These are phyloP conservation scores for Tragelaphus eurycerus DNA, from an alignment of 2,797 vertebrate species.

Conservation along the genomic window DNA sequence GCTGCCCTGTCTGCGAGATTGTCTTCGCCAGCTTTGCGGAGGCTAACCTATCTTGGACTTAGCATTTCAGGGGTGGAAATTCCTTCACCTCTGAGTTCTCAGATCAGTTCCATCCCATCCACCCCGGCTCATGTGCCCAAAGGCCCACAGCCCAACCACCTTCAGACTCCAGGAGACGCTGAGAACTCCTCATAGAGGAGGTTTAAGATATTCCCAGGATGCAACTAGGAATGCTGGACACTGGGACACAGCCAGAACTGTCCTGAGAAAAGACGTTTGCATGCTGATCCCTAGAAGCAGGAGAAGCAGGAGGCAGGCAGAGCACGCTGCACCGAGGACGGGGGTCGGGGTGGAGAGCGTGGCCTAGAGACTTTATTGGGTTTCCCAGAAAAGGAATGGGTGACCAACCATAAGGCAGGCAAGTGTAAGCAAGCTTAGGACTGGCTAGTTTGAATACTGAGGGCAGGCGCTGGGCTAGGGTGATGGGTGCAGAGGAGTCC, in stretches of 20 bases:
- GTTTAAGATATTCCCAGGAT: background rate
- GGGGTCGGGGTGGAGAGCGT: fast-evolving
- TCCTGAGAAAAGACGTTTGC: background rate
- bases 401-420: no score
- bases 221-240: no score
- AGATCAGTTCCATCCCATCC: no score
- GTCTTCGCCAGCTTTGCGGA: background rate
- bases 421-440: background rate
- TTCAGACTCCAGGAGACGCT: background rate
- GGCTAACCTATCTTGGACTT: no score
- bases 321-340: fast-evolving
- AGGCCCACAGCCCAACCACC: background rate
- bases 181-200: background rate
- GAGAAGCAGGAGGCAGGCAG: background rate
- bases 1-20: background rate
- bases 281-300: no score
- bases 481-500: no score
- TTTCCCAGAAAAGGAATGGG: background rate
- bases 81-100: background rate
- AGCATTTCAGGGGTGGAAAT: background rate
- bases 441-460: background rate
- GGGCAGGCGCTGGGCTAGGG: background rate
- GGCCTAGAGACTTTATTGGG: background rate
- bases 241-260: background rate
- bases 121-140: background rate